Evolutionary conservation across 2,113 vertebrate genomes (phyloP).

Genomic region (Periophthalmus modestus): DNA sequence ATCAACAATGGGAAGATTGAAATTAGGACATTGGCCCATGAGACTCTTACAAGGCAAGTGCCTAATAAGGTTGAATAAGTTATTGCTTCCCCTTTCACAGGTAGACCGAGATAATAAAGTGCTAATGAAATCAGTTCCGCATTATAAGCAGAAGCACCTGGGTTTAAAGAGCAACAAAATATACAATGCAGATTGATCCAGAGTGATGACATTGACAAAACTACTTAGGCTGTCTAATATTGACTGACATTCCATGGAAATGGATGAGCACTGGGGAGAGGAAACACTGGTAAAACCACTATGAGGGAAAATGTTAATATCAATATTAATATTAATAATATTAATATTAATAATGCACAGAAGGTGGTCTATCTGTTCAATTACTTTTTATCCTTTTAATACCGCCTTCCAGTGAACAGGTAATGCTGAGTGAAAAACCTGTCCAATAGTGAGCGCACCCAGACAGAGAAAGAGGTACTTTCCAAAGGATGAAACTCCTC

Average conservation of each 20-base stretch:
- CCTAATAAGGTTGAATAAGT: slow-evolving; percentile 65
- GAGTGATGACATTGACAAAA: neutral
- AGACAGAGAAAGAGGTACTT: too few species aligned
- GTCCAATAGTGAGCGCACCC: too few species aligned
- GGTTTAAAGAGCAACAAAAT: slow-evolving; percentile 36
- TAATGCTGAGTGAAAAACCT: too few species aligned
- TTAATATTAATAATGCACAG: too few species aligned
- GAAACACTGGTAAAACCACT: too few species aligned
- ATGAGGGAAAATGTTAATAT: too few species aligned
- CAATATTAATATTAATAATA: too few species aligned
- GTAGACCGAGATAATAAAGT: slow-evolving; percentile 61
- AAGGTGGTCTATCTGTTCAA: too few species aligned
- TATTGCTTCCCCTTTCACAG: slow-evolving; percentile 58
- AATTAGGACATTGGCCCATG: slow-evolving; percentile 47
- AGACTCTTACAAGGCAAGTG: slow-evolving; percentile 58
- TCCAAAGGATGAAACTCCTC: too few species aligned
- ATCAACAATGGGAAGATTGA: slow-evolving; percentile 43
- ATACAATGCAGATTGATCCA: slow-evolving; percentile 17
- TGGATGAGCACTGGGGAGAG: too few species aligned
- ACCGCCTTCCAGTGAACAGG: too few species aligned
- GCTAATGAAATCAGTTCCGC: slow-evolving; percentile 65
- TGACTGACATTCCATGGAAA: neutral
- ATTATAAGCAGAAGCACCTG: slow-evolving; percentile 37
- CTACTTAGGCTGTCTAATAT: neutral
- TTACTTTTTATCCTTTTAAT: too few species aligned